Conservation (phyloP, 2,797 vertebrate species). For the Xenops minutus region DNA sequence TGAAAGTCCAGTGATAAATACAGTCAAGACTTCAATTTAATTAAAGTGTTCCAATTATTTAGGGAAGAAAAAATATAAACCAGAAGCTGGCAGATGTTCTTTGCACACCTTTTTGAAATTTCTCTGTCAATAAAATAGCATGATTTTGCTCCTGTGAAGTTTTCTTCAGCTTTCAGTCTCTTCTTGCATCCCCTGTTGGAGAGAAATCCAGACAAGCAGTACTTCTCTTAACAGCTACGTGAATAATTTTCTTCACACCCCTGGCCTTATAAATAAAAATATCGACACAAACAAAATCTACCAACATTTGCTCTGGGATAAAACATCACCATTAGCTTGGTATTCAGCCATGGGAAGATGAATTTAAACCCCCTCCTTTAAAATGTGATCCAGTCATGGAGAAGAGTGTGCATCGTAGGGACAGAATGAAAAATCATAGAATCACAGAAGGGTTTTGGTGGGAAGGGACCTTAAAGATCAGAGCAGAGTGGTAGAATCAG, state of each 20-base stretch:
- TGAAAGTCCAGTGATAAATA: neutral
- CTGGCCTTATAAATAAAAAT: neutral
- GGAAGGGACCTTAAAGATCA: neutral
- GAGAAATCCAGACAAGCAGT: neutral
- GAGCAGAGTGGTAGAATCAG: neutral
- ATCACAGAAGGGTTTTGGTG: neutral
- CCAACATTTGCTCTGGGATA: neutral
- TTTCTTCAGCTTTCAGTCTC: neutral
- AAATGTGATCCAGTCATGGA: neutral
- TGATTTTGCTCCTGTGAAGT: neutral
- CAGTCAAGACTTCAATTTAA: neutral
- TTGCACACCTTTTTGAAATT: neutral
- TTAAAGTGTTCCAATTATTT: neutral
- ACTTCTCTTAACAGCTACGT: neutral
- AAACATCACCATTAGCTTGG: neutral
- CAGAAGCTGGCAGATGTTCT: neutral
- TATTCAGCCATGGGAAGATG: neutral
- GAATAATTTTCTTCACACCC: neutral
- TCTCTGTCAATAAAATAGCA: neutral
- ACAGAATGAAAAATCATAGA: neutral
- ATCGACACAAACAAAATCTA: neutral
- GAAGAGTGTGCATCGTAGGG: neutral
- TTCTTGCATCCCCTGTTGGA: neutral
- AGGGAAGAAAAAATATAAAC: neutral
- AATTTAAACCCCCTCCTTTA: neutral